Conservation (phyloP, 1,140 invertebrate genomes). For the Camponotus pennsylvanicus region DNA sequence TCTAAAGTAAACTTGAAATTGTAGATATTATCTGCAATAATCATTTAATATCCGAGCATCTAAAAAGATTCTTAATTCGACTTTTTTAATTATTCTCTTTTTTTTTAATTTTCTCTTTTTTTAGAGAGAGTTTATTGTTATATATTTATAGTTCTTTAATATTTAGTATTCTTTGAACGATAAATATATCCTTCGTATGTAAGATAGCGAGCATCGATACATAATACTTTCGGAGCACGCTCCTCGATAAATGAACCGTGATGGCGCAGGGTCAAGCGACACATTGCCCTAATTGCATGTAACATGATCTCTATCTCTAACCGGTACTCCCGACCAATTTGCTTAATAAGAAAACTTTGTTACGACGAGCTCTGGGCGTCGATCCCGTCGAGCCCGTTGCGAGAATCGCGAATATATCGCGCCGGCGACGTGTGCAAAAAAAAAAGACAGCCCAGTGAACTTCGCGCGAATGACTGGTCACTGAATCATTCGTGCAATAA, state of each 20-base stretch:
- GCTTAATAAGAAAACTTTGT: conserved; percentile 54
- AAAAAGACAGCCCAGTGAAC: conserved; percentile 54
- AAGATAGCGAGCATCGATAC: background rate
- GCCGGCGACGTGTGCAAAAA: conserved; percentile 52
- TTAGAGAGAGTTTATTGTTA: background rate
- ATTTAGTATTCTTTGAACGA: background rate
- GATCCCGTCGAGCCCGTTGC: background rate
- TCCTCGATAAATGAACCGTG: conserved; percentile 21
- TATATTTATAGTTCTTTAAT: background rate
- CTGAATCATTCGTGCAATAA: conserved; percentile 72
- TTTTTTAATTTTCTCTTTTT: background rate
- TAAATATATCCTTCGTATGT: background rate
- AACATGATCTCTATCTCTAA: conserved; percentile 33
- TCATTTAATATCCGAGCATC: background rate
- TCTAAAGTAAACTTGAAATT: background rate
- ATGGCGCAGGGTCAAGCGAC: conserved; percentile 33
- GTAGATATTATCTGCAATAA: background rate
- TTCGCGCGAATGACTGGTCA: conserved; percentile 70
- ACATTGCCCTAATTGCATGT: conserved; percentile 59
- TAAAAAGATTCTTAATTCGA: too few species aligned
- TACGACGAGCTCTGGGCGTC: conserved; percentile 1
- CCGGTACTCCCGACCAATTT: conserved; percentile 19
- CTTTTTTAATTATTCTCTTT: background rate
- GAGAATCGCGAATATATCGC: background rate
- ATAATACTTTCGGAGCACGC: conserved; percentile 29